Evolutionary conservation across 2,888 invertebrate genomes (phyloP), one percentile per base, ranked within the genome.

Genomic region (Drosophila cracens): DNA sequence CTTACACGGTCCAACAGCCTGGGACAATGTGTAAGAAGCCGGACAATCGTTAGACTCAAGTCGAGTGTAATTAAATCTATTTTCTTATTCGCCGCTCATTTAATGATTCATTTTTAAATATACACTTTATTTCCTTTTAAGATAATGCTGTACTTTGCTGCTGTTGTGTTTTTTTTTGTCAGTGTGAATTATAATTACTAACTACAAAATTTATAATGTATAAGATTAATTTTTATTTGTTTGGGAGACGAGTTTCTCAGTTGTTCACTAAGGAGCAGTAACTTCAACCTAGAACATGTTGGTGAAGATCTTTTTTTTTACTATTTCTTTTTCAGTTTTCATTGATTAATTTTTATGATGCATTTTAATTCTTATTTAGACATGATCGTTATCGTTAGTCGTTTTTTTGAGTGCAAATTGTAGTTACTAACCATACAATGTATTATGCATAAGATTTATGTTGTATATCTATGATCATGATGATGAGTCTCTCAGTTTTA

Each of bases 11-110:
- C 31, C 46, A 63, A 25, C 18, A 11, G 36, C 11, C 66, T 29
- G 40, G 51, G 49, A 40, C 48, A 64, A 27, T 64, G 48, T 48
- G 36, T 25, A 16, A 25, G 46, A 49, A 64, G n/a, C 65, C 16
- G n/a, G 33, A 49, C 27, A 65, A 8, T 65, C 6, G 27, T 65
- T 11, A 33, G 18, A 25, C 43, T 4, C 10, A 21, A 33, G 25
- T 8, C 33, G 33, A 25, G 33, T 29, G 27, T 29, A 25, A 46
- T 46, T 46, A 46, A 46, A 46, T 46, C 1, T 4, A 25, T 46
- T 46, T 16, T 46, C 4, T 16, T 16, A 46, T 46, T 25, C 46
- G 16, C 1, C 46, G 16, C 16, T 25, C 16, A 8, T 46, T 16
- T 1, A 25, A 25, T 46, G 46, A 46, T 25, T 46, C 46, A 46